Conservation (phyloP, 2,113 vertebrate species). For the Hippocampus abdominalis region DNA sequence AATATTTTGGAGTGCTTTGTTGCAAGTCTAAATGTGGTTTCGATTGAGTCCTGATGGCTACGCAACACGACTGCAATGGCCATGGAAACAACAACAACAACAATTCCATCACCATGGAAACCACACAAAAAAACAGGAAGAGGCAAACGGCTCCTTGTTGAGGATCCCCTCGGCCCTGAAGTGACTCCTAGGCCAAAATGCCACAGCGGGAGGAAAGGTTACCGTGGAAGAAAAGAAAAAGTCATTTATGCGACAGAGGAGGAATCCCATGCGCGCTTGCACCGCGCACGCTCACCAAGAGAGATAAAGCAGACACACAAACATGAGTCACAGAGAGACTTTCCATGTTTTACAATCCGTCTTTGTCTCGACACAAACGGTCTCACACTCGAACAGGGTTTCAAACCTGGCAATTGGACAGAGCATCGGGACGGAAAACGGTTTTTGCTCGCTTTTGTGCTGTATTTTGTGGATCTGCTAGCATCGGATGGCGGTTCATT, state of each 20-base stretch:
- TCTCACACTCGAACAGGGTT: constrained; percentile 25
- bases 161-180: not conserved
- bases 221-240: constrained; percentile 26
- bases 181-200: not conserved
- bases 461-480: not conserved
- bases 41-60: too few relatives aligned
- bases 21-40: too few relatives aligned
- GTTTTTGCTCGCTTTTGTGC: not conserved
- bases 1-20: too few relatives aligned
- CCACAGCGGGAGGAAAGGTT: constrained; percentile 31
- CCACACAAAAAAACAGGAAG: constrained; percentile 3
- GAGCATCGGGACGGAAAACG: not conserved
- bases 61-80: constrained; percentile 26
- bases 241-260: constrained; percentile 33
- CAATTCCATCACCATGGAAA: constrained; percentile 33
- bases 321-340: constrained; percentile 43
- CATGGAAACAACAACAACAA: constrained; percentile 35
- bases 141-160: constrained; percentile 3
- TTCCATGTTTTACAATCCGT: constrained; percentile 55
- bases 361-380: constrained; percentile 47
- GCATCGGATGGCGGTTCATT: not conserved
- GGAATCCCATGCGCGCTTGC: constrained; percentile 2
- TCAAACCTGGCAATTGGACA: constrained; percentile 15
- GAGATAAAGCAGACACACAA: constrained; percentile 64
- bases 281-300: constrained; percentile 17